Base-by-base conservation (phyloP, 2,797 vertebrate species). In the Cirrhinus molitorella region DNA sequence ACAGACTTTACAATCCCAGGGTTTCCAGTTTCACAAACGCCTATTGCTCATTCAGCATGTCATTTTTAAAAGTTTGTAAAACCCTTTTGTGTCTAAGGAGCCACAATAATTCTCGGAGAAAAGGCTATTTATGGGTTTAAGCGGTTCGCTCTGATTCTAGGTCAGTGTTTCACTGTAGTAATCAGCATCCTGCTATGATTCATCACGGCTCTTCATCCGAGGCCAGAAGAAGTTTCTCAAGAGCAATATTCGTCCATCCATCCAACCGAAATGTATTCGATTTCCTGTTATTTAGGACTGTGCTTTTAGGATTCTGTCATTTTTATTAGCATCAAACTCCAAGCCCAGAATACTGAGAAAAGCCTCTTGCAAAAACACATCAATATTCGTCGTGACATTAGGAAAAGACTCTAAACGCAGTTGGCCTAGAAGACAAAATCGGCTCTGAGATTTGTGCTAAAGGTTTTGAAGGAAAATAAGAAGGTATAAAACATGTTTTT, bases 141-240 rank as follows among this genome's bases (percentile, higher is more conserved):
- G 66, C 5, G 31, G 71, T 51, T 55, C 77, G 65, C 68, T 66
- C 31, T 51, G 73, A 65, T 77, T 75, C 51, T 73, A 53, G 63
- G 59, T 65, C 78, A 76, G 65, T 57, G 16, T 70, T 70, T 17
- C 45, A 43, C 65, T 67, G 47, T 23, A 79, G 59, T 65, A 80
- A 61, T 85, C 83, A 85, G 31, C 83, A 83, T 86, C 63, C 71
- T 28, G 21, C 61, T 57, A 66, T 72, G 80, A 84, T 86, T 86
- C 78, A 81, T 83, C 74, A 66, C 37, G 4, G 37, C n/a, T 78
- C 82, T 84, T 84, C 66, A 84, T 81, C 66, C 76, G 21, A 43
- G 63, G 79, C 78, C 81, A 86, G 37, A 63, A 77, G 25, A 55
- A 59, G 49, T 72, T 84, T 77, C 73, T 81, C 75, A 68, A 67